phyloP scores from a whole-genome alignment of 23 tunicate genomes.

The Trididemnum miniatum region DNA sequence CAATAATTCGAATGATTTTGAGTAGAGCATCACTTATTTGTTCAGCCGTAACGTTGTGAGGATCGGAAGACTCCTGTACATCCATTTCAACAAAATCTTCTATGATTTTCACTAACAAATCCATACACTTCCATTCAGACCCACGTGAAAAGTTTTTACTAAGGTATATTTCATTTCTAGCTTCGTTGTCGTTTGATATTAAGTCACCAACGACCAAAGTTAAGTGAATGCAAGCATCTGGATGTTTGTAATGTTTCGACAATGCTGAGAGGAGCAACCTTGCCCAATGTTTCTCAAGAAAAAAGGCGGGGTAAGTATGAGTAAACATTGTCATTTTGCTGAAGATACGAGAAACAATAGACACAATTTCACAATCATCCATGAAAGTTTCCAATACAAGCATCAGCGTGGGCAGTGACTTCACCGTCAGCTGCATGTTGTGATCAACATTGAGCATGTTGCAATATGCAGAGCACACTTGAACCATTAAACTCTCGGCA shows the following conservation, averaged over 20 bases:
- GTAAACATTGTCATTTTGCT: conserved; percentile 85
- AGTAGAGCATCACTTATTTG: conserved; percentile 52
- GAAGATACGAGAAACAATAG: conserved; percentile 62
- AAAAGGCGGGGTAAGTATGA: conserved; percentile 1
- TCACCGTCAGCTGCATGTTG: conserved; percentile 13
- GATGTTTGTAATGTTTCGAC: background rate
- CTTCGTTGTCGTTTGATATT: conserved; percentile 45
- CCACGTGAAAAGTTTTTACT: background rate
- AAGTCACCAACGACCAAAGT: conserved; percentile 77
- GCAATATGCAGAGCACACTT: conserved; percentile 57
- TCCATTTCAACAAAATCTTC: background rate
- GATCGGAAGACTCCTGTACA: background rate
- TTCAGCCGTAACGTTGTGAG: background rate
- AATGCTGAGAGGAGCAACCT: conserved; percentile 28
- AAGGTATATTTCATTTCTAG: conserved; percentile 22
- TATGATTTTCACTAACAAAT: conserved; percentile 3
- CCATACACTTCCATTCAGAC: background rate
- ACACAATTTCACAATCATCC: conserved; percentile 47
- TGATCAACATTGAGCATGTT: conserved; percentile 69
- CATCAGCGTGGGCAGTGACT: conserved; percentile 13
- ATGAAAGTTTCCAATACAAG: conserved; percentile 28
- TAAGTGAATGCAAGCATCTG: conserved; percentile 56
- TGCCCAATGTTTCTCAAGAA: conserved; percentile 31
- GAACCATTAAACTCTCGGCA: conserved; percentile 64
- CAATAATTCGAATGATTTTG: conserved; percentile 72